Conservation (phyloP, 1,140 invertebrate genomes). For the Idris sp. region DNA sequence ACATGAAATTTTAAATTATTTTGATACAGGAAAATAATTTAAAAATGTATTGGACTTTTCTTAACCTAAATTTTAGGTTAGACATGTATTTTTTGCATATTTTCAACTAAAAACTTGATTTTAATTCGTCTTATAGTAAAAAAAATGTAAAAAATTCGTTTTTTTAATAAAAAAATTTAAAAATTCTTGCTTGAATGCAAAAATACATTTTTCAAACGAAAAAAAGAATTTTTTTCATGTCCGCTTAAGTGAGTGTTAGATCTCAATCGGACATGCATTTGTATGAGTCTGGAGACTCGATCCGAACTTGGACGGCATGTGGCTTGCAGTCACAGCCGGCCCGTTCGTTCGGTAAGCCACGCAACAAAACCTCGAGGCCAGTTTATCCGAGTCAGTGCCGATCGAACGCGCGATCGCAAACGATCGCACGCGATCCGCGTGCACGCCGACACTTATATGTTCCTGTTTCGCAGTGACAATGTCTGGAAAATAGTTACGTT, state of each 20-base stretch:
- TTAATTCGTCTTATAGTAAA: too few species aligned
- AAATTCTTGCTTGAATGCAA: too few species aligned
- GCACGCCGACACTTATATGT: slow-evolving; percentile 24
- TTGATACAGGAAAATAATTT: too few species aligned
- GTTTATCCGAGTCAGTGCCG: slow-evolving; percentile 36
- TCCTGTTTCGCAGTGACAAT: slow-evolving; percentile 1
- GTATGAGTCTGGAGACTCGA: slow-evolving; percentile 31
- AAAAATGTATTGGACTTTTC: too few species aligned
- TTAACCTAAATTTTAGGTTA: too few species aligned
- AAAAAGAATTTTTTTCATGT: too few species aligned
- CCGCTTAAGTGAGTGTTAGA: slow-evolving; percentile 30
- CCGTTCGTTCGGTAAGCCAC: slow-evolving; percentile 68
- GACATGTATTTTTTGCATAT: too few species aligned
- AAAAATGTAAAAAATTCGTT: too few species aligned
- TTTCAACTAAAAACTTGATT: too few species aligned
- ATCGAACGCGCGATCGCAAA: slow-evolving; percentile 56
- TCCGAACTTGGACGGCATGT: slow-evolving; percentile 54
- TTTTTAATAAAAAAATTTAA: too few species aligned
- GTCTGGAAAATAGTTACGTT: neutral
- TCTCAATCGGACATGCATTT: slow-evolving; percentile 37
- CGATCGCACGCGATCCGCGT: slow-evolving; percentile 59
- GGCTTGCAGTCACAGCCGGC: slow-evolving; percentile 68
- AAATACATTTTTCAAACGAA: too few species aligned
- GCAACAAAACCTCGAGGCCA: slow-evolving; percentile 20
- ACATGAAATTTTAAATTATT: too few species aligned